Evolutionary conservation across 2,113 vertebrate species (phyloP).

Genomic region (Brachyhypopomus occidentalis): DNA sequence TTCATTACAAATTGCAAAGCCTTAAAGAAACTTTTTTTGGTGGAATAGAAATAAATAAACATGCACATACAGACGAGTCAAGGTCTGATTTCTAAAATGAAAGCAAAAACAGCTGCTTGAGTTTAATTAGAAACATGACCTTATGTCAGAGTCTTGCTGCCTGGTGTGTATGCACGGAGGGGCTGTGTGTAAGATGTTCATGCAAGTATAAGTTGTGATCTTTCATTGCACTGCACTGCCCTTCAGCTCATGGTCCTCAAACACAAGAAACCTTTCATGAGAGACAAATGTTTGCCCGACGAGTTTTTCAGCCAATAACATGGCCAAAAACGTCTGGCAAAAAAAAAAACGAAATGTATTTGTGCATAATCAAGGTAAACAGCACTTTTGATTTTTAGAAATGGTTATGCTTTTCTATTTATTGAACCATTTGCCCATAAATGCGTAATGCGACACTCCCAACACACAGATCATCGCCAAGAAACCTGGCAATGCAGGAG

Average conservation of each 20-base stretch:
- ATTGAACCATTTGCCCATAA: background rate
- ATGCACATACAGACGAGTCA: conserved; percentile 64
- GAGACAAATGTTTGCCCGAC: conserved; percentile 8
- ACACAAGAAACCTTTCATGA: background rate
- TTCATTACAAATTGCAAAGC: conserved; percentile 77
- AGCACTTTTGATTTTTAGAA: background rate
- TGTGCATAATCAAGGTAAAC: background rate
- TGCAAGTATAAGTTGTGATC: conserved; percentile 32
- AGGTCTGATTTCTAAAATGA: conserved; percentile 80
- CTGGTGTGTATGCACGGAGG: conserved; percentile 5
- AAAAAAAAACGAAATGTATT: background rate
- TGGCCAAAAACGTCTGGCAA: background rate
- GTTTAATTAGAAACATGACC: conserved; percentile 78
- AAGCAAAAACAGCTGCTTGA: conserved; percentile 80
- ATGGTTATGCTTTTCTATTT: background rate
- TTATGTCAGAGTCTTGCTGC: conserved; percentile 68
- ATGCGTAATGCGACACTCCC: background rate
- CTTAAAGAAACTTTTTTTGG: conserved; percentile 77
- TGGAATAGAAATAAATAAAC: conserved; percentile 51
- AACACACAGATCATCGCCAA: background rate
- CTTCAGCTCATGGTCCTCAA: background rate
- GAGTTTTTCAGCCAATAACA: background rate
- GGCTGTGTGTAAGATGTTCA: conserved; percentile 59
- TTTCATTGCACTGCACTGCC: conserved; percentile 10
- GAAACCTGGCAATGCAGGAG: background rate